Evolutionary conservation across 2,113 vertebrate species (phyloP).

Genomic region (Climacteris rufus): DNA sequence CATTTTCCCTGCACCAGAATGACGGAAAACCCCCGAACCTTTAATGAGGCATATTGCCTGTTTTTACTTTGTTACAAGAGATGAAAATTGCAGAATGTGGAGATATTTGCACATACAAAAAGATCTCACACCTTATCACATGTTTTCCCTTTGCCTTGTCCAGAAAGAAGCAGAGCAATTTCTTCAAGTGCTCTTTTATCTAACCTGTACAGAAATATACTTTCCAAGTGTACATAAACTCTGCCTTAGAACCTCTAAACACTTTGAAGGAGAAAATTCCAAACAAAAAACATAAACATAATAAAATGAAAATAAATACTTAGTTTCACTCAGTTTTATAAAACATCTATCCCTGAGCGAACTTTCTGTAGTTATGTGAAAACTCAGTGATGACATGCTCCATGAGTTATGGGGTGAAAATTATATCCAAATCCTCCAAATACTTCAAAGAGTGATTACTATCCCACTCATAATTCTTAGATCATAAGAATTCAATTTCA

Average conservation of each 20-base stretch:
- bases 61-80: neutral
- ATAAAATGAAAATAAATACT: neutral
- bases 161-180: neutral
- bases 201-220: neutral
- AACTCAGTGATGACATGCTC: neutral
- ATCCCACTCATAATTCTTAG: neutral
- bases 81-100: neutral
- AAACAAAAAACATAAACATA: neutral
- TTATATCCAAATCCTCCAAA: neutral
- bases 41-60: neutral
- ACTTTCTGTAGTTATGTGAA: neutral
- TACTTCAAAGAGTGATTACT: neutral
- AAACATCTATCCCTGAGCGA: neutral
- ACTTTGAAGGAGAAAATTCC: neutral
- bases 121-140: fast-evolving
- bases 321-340: neutral
- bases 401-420: neutral
- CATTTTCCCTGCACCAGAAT: neutral
- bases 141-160: neutral
- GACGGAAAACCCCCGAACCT: neutral
- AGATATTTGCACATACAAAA: neutral
- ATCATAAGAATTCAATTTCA: conserved; percentile 2
- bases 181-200: neutral
- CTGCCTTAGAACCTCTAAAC: neutral
- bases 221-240: neutral